These are phyloP conservation scores for Yasuhikotakia modesta DNA, from an alignment of 2,797 vertebrate genomes.

Conservation along the genomic window DNA sequence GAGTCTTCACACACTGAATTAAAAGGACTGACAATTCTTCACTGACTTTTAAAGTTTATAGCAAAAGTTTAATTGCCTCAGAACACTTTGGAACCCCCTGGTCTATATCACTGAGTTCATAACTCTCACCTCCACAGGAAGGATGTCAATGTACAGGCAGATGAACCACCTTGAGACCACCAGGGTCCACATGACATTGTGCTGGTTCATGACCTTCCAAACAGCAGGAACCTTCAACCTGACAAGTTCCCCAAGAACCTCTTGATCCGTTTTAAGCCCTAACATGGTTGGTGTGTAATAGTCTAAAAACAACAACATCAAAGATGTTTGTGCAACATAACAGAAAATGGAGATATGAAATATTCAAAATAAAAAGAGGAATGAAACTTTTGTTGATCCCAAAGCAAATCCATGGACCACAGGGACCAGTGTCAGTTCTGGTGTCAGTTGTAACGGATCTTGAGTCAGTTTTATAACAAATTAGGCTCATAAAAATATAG, in stretches of 20 bases:
- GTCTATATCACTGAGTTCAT: not conserved
- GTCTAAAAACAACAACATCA: slow-evolving; percentile 71
- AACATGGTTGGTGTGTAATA: slow-evolving; percentile 90
- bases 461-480: not conserved
- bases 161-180: slow-evolving; percentile 96
- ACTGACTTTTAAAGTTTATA: too few species aligned
- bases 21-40: not conserved
- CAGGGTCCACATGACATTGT: slow-evolving; percentile 88
- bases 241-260: slow-evolving; percentile 92
- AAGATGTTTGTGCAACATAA: not conserved
- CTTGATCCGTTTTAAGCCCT: slow-evolving; percentile 91
- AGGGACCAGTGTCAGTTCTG: too few species aligned
- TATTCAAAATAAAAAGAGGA: not conserved
- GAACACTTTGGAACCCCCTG: too few species aligned
- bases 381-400: too few species aligned
- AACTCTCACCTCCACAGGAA: slow-evolving; percentile 88
- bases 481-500: not conserved
- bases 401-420: too few species aligned
- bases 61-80: too few species aligned
- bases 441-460: too few species aligned
- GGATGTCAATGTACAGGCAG: slow-evolving; percentile 92
- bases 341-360: not conserved
- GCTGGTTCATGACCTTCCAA: slow-evolving; percentile 85
- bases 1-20: not conserved
- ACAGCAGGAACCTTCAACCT: slow-evolving; percentile 87